A percentile compares a stretch with the other conserved stretches of the same genome.
phyloP scores from a whole-genome alignment of 2,113 vertebrate species.

The Motacilla alba region DNA sequence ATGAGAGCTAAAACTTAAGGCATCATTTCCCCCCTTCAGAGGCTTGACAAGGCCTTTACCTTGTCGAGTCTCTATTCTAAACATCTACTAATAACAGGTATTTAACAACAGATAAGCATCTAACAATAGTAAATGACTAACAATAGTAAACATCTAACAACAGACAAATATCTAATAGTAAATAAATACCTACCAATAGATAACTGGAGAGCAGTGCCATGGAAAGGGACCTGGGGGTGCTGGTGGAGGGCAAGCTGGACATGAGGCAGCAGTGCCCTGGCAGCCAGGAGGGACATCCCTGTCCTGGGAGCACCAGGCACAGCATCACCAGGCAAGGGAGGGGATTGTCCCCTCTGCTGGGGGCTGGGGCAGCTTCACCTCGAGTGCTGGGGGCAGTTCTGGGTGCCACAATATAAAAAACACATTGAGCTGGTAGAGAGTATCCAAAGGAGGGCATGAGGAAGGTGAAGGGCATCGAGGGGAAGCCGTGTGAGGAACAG shows the following conservation, averaged over 20 bases:
- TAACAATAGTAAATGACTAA: background rate
- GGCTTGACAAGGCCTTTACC: background rate
- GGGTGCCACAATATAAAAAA: background rate
- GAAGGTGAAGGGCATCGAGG: background rate
- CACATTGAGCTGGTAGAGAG: rapidly evolving
- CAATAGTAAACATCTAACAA: background rate
- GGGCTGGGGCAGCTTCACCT: rapidly evolving
- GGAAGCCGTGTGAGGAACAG: rapidly evolving
- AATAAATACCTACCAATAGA: background rate
- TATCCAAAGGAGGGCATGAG: background rate
- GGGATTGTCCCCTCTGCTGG: background rate
- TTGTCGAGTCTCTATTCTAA: background rate
- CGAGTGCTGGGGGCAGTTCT: rapidly evolving
- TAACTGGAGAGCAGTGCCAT: background rate
- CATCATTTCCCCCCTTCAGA: background rate
- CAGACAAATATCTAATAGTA: background rate
- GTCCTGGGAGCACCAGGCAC: background rate
- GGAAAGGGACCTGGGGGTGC: background rate
- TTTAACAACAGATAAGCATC: background rate
- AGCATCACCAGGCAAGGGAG: background rate
- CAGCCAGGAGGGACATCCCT: background rate
- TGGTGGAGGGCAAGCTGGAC: background rate
- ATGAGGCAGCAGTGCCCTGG: background rate
- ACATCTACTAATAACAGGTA: background rate
- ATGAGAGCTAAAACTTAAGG: background rate